These are phyloP conservation scores for Choloepus didactylus DNA, from an alignment of 2,797 vertebrate genomes.

Conservation along the genomic window DNA sequence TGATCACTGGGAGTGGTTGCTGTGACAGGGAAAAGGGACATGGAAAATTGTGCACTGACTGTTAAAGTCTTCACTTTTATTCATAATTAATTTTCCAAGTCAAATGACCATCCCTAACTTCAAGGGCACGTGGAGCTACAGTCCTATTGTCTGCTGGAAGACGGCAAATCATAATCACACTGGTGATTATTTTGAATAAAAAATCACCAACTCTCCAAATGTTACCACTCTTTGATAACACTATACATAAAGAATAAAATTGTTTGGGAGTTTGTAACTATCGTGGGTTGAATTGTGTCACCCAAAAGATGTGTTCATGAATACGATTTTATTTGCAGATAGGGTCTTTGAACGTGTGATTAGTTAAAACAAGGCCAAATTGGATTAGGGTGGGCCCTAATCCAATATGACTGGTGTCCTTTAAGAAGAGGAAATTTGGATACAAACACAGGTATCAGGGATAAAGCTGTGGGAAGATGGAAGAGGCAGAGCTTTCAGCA, in stretches of 20 bases:
- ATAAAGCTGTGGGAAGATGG: too few species aligned
- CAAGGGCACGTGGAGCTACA: neutral
- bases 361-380: too few species aligned
- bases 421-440: too few species aligned
- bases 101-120: neutral
- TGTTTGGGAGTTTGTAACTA: neutral
- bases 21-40: neutral
- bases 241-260: slow-evolving; percentile 34
- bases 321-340: too few species aligned
- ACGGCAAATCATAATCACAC: neutral
- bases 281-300: neutral
- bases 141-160: neutral
- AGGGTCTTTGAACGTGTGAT: too few species aligned
- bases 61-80: neutral
- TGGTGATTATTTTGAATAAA: slow-evolving; percentile 17
- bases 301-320: too few species aligned
- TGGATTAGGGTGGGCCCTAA: too few species aligned
- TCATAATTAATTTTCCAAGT: neutral
- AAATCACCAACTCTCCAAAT: neutral
- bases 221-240: neutral
- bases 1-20: neutral
- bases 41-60: neutral
- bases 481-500: too few species aligned
- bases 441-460: too few species aligned
- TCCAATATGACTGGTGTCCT: too few species aligned